Percentiles rank a stretch among this genome's conserved stretches.
phyloP scores from a whole-genome alignment of 30 jellyfish, hydroid and myxozoan species.

The Aurelia aurita complex sp. Pacific region DNA sequence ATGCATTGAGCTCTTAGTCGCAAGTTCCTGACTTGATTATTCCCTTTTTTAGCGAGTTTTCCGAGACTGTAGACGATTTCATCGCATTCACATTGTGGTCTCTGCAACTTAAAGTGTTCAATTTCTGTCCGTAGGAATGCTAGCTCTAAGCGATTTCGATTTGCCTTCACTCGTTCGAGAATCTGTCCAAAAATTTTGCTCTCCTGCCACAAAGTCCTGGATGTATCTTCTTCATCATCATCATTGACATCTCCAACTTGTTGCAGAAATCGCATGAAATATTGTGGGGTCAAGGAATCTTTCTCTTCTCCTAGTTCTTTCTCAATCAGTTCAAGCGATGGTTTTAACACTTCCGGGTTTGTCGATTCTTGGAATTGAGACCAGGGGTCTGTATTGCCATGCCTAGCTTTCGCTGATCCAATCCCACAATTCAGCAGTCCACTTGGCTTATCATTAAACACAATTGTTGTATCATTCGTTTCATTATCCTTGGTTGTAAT shows the following conservation, averaged over 20 bases:
- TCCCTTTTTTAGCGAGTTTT: conserved; percentile 13
- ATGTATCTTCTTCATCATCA: neutral
- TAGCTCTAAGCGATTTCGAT: conserved; percentile 3
- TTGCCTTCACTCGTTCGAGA: neutral
- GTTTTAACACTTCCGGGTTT: conserved; percentile 22
- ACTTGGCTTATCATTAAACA: conserved; percentile 36
- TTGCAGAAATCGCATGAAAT: conserved; percentile 16
- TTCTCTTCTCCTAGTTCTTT: conserved; percentile 17
- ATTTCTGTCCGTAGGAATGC: conserved; percentile 22
- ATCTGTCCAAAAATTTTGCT: neutral
- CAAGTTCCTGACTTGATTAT: conserved; percentile 6
- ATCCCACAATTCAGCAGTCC: conserved; percentile 52
- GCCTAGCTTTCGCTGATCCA: conserved; percentile 1
- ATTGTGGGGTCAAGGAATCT: conserved; percentile 3
- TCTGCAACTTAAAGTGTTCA: neutral
- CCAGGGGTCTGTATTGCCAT: neutral
- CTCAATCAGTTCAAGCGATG: conserved; percentile 23
- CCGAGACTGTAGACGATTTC: conserved; percentile 22
- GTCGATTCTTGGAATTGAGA: neutral
- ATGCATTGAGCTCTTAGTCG: conserved; percentile 39
- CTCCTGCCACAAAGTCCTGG: neutral
- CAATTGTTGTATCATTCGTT: neutral
- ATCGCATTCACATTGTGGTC: neutral
- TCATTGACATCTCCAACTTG: neutral
- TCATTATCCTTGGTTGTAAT: conserved; percentile 3